phyloP scores from a whole-genome alignment of 2,113 vertebrate genomes.

The Eudyptes chrysolophus region DNA sequence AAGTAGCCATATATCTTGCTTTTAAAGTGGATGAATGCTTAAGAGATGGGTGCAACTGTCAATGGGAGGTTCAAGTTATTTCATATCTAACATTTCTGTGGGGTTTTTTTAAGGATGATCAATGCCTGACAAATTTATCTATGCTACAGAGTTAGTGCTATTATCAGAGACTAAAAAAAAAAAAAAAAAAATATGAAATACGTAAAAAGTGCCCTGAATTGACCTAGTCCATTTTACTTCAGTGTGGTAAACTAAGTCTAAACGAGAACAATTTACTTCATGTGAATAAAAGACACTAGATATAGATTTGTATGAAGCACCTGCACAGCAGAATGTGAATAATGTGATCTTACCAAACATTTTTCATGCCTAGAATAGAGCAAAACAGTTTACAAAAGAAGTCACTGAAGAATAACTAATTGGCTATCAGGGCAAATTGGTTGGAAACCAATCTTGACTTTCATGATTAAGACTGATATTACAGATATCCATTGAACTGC shows the following conservation, averaged over 20 bases:
- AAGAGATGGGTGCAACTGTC: not conserved
- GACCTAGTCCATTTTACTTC: not conserved
- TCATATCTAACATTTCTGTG: not conserved
- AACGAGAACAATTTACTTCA: not conserved
- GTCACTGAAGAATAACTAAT: not conserved
- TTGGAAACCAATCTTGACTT: not conserved
- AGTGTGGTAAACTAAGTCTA: not conserved
- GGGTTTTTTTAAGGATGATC: not conserved
- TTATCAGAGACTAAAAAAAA: not conserved
- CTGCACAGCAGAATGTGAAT: not conserved
- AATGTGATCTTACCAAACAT: not conserved
- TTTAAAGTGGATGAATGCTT: not conserved
- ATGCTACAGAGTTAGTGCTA: not conserved
- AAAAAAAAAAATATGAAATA: not conserved
- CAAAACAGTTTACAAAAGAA: not conserved
- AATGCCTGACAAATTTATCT: not conserved
- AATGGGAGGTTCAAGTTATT: not conserved
- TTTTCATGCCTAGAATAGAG: not conserved
- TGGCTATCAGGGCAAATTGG: not conserved
- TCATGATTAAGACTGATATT: not conserved
- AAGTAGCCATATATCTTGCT: not conserved
- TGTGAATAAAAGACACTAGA: not conserved
- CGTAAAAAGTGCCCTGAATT: not conserved
- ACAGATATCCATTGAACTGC: not conserved
- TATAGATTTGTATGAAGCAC: not conserved